Conservation (phyloP, 2,113 vertebrate genomes). For the Xiphophorus maculatus region DNA sequence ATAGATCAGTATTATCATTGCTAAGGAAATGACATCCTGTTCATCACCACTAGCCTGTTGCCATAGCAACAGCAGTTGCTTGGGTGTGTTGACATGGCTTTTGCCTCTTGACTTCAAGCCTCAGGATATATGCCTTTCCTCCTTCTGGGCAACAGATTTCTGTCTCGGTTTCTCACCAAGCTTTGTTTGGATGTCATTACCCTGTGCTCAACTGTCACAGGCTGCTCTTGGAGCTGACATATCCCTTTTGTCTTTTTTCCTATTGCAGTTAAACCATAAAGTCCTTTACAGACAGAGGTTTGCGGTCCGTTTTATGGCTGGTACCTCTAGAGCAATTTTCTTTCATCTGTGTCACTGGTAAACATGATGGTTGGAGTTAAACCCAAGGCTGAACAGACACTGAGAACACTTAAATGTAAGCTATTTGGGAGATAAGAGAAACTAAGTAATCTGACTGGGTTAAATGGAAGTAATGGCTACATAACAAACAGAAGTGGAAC, state of each 20-base stretch:
- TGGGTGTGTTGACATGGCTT: constrained; percentile 17
- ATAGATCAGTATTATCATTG: constrained; percentile 20
- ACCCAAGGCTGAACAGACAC: constrained; percentile 57
- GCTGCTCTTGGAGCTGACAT: constrained; percentile 34
- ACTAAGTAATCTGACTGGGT: constrained; percentile 64
- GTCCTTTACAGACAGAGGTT: constrained; percentile 21
- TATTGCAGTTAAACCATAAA: constrained; percentile 49
- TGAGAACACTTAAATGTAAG: constrained; percentile 60
- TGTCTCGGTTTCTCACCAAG: constrained; percentile 22
- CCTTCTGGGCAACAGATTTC: constrained; percentile 17
- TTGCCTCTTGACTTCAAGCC: constrained; percentile 31
- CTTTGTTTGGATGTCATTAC: constrained; percentile 40
- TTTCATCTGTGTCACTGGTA: constrained; percentile 65
- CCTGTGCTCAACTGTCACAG: constrained; percentile 54
- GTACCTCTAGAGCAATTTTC: constrained; percentile 54
- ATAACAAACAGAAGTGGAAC: constrained; percentile 64
- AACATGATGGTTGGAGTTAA: constrained; percentile 61
- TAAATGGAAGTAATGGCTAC: constrained; percentile 73
- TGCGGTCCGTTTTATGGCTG: constrained; percentile 15
- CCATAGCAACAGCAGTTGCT: constrained; percentile 47
- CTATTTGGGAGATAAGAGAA: constrained; percentile 64
- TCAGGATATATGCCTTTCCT: constrained; percentile 10
- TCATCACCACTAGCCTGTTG: constrained; percentile 39
- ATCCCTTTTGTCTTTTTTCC: constrained; percentile 32
- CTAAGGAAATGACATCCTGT: constrained; percentile 21